phyloP scores from a whole-genome alignment of 2,888 invertebrate genomes.

The Prosapia bicincta region DNA sequence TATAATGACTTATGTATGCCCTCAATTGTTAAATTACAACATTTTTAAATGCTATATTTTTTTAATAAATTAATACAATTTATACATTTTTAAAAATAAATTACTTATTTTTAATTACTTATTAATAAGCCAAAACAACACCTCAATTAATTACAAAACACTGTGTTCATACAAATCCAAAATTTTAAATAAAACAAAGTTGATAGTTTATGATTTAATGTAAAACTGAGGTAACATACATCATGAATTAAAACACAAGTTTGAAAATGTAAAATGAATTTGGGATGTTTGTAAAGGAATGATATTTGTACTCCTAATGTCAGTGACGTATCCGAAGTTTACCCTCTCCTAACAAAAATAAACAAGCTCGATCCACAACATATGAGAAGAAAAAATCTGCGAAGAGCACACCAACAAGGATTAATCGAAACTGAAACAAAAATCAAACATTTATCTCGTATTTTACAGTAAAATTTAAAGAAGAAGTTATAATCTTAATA shows the following conservation, averaged over 20 bases:
- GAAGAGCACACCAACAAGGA: constrained; percentile 76
- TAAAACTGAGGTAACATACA: not conserved
- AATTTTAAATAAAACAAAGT: not conserved
- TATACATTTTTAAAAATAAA: too few species aligned
- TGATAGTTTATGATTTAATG: not conserved
- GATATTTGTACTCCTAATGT: constrained; percentile 3
- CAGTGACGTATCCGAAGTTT: constrained; percentile 45
- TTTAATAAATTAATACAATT: too few species aligned
- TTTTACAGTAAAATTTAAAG: too few species aligned
- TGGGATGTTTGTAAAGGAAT: not conserved
- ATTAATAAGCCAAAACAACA: not conserved
- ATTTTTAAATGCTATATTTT: too few species aligned
- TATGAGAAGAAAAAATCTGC: constrained; percentile 86
- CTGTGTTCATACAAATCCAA: not conserved
- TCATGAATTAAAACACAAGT: not conserved
- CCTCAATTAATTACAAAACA: not conserved
- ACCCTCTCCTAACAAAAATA: constrained; percentile 84
- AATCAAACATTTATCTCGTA: constrained; percentile 30
- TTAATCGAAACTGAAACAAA: constrained; percentile 79
- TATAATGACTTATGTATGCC: too few species aligned
- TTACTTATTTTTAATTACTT: too few species aligned
- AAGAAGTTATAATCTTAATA: too few species aligned
- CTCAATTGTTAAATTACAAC: too few species aligned
- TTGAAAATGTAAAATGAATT: not conserved
- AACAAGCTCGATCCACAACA: constrained; percentile 76